A percentile compares a stretch with the other conserved stretches of the same genome.
Conservation (phyloP, 2,888 invertebrate genomes). For the Agrenia bidenticulata region DNA sequence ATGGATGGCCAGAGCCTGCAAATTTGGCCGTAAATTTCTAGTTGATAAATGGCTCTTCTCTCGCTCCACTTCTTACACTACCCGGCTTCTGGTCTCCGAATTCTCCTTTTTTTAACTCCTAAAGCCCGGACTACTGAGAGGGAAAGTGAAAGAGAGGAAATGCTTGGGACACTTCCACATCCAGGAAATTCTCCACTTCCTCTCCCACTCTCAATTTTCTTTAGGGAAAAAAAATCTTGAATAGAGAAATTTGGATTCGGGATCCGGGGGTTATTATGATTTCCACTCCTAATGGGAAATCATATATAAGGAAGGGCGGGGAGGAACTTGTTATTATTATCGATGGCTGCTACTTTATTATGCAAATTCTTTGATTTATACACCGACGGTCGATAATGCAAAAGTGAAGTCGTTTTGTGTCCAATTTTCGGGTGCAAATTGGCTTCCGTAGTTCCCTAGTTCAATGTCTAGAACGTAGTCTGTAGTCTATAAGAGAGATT, state of each 20-base stretch:
- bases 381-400: conserved; percentile 6
- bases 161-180: conserved; percentile 35
- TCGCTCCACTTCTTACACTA: conserved; percentile 47
- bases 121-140: background rate
- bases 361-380: conserved; percentile 16
- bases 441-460: background rate
- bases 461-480: no score
- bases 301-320: no score
- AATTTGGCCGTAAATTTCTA: conserved; percentile 44
- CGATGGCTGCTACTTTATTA: conserved; percentile 6
- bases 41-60: conserved; percentile 47
- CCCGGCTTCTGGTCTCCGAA: background rate
- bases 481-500: no score
- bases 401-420: conserved; percentile 6
- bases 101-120: background rate
- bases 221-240: conserved; percentile 5
- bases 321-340: conserved; percentile 9
- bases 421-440: conserved; percentile 5
- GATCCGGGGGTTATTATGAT: no score
- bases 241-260: background rate
- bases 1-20: conserved; percentile 24
- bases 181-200: conserved; percentile 47
- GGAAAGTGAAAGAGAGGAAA: conserved; percentile 37
- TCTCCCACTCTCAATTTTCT: conserved; percentile 22
- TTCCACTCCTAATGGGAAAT: no score